Conservation (phyloP, 1,140 invertebrate genomes). For the Trichonephila clavata region DNA sequence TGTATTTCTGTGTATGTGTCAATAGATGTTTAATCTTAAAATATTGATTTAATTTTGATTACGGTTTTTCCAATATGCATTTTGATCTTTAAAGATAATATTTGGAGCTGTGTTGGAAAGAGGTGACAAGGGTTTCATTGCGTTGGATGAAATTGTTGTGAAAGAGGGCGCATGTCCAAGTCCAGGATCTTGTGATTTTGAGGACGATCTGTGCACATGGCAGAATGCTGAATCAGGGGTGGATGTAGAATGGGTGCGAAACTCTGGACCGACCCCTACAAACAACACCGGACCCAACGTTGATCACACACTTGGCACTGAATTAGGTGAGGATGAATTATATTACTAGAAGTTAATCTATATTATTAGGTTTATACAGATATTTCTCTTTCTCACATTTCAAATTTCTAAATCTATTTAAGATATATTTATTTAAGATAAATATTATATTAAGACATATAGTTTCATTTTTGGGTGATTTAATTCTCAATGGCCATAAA, state of each 20-base stretch:
- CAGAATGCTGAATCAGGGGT: constrained; percentile 60
- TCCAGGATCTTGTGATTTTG: constrained; percentile 76
- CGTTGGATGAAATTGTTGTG: constrained; percentile 77
- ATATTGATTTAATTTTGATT: not conserved
- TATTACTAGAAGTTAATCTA: too few species aligned
- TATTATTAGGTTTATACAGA: too few species aligned
- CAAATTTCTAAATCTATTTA: too few species aligned
- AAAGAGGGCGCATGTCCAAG: constrained; percentile 66
- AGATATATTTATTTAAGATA: too few species aligned
- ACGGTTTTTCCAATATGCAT: not conserved
- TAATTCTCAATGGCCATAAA: too few species aligned
- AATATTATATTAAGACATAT: too few species aligned
- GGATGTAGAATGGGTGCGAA: constrained; percentile 66
- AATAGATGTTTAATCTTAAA: too few species aligned
- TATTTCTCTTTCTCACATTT: too few species aligned
- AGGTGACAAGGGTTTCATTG: constrained; percentile 70
- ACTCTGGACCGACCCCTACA: constrained; percentile 65
- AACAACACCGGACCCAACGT: constrained; percentile 74
- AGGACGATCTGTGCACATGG: constrained; percentile 75
- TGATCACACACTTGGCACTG: constrained; percentile 78
- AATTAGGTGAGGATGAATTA: not conserved
- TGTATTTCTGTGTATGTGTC: too few species aligned
- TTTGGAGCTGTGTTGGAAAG: constrained; percentile 68
- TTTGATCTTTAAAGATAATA: constrained; percentile 55
- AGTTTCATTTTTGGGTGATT: too few species aligned